Evolutionary conservation across 2,797 vertebrate species (phyloP).

Genomic region (Clarias platycephalus): DNA sequence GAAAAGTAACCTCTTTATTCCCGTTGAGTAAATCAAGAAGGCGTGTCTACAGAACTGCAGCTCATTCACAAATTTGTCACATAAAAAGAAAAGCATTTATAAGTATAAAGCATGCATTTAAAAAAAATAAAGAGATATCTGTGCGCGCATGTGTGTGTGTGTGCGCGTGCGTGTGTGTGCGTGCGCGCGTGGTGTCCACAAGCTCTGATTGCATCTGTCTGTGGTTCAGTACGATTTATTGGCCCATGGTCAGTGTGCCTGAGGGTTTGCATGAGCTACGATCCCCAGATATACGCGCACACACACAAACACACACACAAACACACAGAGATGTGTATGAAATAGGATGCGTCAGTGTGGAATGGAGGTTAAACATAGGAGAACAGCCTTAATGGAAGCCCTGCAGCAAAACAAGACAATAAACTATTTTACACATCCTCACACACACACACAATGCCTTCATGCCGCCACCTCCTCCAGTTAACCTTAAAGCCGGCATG

Average conservation of each 20-base stretch:
- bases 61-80: neutral
- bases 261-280: constrained; percentile 40
- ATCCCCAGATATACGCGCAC: constrained; percentile 24
- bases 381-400: constrained; percentile 71
- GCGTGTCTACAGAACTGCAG: neutral
- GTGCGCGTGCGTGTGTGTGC: constrained; percentile 17
- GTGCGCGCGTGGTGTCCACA: constrained; percentile 66
- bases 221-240: constrained; percentile 70
- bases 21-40: neutral
- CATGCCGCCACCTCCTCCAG: constrained; percentile 6
- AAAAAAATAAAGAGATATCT: neutral
- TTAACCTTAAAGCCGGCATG: constrained; percentile 20
- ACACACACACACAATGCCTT: constrained; percentile 46
- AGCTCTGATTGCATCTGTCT: constrained; percentile 78
- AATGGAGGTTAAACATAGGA: constrained; percentile 54
- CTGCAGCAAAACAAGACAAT: constrained; percentile 66
- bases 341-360: constrained; percentile 44
- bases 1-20: too few relatives aligned
- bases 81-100: neutral
- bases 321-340: constrained; percentile 49
- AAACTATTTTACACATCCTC: constrained; percentile 62
- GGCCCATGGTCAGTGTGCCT: constrained; percentile 67
- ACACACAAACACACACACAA: constrained; percentile 48
- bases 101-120: neutral
- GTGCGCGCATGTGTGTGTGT: constrained; percentile 25